Base-by-base conservation (phyloP, 2,888 invertebrate species). In the Hydrotaea diabolus region DNA sequence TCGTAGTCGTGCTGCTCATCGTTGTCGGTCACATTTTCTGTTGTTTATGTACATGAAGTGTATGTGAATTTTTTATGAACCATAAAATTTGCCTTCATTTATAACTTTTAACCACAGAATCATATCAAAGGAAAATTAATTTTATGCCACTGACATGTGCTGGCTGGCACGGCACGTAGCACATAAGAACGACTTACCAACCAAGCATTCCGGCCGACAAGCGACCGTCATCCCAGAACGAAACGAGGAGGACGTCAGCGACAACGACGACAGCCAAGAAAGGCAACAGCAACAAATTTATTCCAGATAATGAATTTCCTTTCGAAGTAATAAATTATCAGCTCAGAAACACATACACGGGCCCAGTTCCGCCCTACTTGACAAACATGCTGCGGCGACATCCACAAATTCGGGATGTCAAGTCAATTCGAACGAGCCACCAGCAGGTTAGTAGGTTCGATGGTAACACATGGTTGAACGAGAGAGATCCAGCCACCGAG, bases 61-160 rank as follows among this genome's bases (percentile, higher is more conserved):
- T 19, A n/a, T n/a, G 69, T 69, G 23, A 13, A n/a, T 46, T 21
- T 59, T 69, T 69, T 69, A 69, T 69, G 69, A 46, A 69, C 69
- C 69, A 69, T 69, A 69, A 69, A 69, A 69, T 46, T 21, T 69
- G 69, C 69, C 43, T 21, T 69, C 69, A 69, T 69, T 69, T 69
- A 46, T 69, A 46, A 69, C 46, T 43, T 46, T 69, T 69, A 46
- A 66, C 69, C 46, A 69, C 69, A 46, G 69, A 69, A 59, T 69
- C 69, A 69, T 46, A 69, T 69, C 69, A 69, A 46, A 69, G 69
- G 69, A 46, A 69, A 69, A 69, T 69, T 69, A 69, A 69, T 69
- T 69, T 43, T 69, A 69, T 69, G 69, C 69, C 69, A 46, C 46
- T 69, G 69, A 46, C 69, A 69, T 69, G 39, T 39, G 39, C 64